Conservation (phyloP, 2,888 invertebrate species). For the Hypena proboscidalis region DNA sequence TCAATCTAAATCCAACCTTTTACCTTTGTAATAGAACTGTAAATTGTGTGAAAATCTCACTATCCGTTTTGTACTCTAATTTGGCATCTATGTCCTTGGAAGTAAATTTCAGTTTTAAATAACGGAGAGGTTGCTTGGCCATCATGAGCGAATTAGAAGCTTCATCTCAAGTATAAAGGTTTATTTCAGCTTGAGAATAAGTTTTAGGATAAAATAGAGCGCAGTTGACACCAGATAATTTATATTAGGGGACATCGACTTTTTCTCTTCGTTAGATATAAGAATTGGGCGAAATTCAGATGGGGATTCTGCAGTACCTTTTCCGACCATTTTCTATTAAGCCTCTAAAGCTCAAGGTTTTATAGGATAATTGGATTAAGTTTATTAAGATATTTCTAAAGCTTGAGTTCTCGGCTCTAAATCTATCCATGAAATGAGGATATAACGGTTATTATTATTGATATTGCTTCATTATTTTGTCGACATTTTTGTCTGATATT, state of each 20-base stretch:
- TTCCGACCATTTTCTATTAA: slow-evolving; percentile 37
- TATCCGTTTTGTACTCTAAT: slow-evolving; percentile 24
- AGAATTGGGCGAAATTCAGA: slow-evolving; percentile 49
- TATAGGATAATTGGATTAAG: slow-evolving; percentile 59
- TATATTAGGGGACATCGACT: slow-evolving; percentile 54
- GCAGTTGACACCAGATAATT: slow-evolving; percentile 68
- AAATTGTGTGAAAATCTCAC: slow-evolving; percentile 15
- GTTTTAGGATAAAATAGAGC: slow-evolving; percentile 45
- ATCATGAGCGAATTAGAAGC: slow-evolving; percentile 12
- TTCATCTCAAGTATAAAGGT: slow-evolving; percentile 22
- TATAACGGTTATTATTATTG: slow-evolving; percentile 26
- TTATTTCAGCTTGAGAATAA: slow-evolving; percentile 23
- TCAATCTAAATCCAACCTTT: slow-evolving; percentile 32
- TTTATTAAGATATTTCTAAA: slow-evolving; percentile 54
- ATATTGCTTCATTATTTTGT: slow-evolving; percentile 23
- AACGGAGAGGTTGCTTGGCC: slow-evolving; percentile 8
- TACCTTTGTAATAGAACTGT: slow-evolving; percentile 11
- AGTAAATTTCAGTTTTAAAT: slow-evolving; percentile 51
- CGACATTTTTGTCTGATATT: slow-evolving; percentile 11
- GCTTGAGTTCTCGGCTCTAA: slow-evolving; percentile 26
- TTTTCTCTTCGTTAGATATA: slow-evolving; percentile 53
- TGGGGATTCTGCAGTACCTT: slow-evolving; percentile 37
- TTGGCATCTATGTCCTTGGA: slow-evolving; percentile 36
- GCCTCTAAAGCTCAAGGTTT: slow-evolving; percentile 28
- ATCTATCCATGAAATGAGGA: slow-evolving; percentile 42